These are phyloP conservation scores for Morbakka virulenta DNA, from an alignment of 30 jellyfish, hydroid and myxozoan species.

Conservation along the genomic window DNA sequence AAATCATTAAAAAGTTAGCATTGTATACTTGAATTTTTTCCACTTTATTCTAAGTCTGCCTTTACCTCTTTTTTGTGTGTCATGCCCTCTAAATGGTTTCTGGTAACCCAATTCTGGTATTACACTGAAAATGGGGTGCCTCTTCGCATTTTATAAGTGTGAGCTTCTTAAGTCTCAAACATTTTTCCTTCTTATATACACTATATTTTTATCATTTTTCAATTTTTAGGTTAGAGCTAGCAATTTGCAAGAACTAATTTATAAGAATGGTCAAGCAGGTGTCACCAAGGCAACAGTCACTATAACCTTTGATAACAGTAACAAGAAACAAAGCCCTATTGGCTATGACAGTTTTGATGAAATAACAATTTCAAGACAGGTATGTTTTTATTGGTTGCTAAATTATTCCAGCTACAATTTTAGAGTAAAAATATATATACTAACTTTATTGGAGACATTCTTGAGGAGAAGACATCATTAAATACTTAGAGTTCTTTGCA, in stretches of 20 bases:
- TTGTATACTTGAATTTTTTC: no score
- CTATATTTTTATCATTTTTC: neutral
- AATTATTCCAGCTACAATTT: neutral
- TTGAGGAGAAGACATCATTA: no score
- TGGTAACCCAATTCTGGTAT: no score
- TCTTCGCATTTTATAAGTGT: no score
- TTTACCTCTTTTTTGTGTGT: no score
- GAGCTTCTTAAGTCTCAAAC: no score
- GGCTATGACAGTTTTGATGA: conserved; percentile 95
- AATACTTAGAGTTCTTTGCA: no score
- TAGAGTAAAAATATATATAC: neutral
- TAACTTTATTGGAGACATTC: neutral
- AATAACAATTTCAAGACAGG: conserved; percentile 95
- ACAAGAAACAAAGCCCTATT: conserved; percentile 86
- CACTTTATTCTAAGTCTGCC: no score
- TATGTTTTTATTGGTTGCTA: neutral
- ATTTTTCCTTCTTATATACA: no score
- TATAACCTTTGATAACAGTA: conserved; percentile 79
- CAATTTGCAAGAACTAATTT: conserved; percentile 82
- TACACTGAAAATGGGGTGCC: no score
- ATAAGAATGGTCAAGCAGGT: conserved; percentile 97
- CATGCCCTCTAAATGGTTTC: no score
- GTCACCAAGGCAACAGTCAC: conserved; percentile 96
- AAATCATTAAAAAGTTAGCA: no score
- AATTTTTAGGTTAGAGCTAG: conserved; percentile 81